Base-by-base conservation (phyloP, 2,797 vertebrate species). In the Labeo calbasu region DNA sequence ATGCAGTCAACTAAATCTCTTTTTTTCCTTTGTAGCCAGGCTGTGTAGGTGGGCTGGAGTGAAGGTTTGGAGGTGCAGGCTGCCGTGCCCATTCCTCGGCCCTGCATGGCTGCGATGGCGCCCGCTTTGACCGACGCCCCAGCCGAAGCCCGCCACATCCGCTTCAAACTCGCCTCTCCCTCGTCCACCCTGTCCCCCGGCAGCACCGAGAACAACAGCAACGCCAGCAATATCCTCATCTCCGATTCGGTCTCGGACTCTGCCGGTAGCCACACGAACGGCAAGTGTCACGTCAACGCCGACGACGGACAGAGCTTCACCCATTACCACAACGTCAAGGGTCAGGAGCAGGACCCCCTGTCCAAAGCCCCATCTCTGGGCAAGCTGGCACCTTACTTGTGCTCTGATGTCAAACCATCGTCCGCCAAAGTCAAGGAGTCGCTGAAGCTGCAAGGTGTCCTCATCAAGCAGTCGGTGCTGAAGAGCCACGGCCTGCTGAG, bases 61-160 rank as follows among this genome's bases (percentile, higher is more conserved):
- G 95, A 94, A 95, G 95, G 95, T 94, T 93, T 92, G 90, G 94
- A 94, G 96, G 96, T 97, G 95, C 96, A 96, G 97, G 96, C 96
- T 96, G 95, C 94, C 95, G 94, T 94, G 95, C 96, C 96, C 95
- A 93, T 96, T 95, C 96, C 94, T 96, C 94, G 95, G 97, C 98
- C 96, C 28, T 65, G 98, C 98, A 99, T 99, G 98, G 98, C 97
- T 99, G 98, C 98, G 96, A 99, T 99, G 98, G 98, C 98, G 97
- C 98, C 98, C 96, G 98, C 98, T 99, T 97, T 99, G 95, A 99
- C 98, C 96, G 98, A 99, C 93, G 96, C 98, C 96, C 97, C 98
- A 96, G 97, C 98, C 94, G 98, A 99, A 98, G 97, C 98, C 96
- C 98, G 97, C 96, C 98, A 99, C 94, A 98, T 99, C 95, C 97